A percentile compares a stretch with the other conserved stretches of the same genome.
Conservation (phyloP, 2,888 invertebrate genomes). For the Drosophila subquinaria region DNA sequence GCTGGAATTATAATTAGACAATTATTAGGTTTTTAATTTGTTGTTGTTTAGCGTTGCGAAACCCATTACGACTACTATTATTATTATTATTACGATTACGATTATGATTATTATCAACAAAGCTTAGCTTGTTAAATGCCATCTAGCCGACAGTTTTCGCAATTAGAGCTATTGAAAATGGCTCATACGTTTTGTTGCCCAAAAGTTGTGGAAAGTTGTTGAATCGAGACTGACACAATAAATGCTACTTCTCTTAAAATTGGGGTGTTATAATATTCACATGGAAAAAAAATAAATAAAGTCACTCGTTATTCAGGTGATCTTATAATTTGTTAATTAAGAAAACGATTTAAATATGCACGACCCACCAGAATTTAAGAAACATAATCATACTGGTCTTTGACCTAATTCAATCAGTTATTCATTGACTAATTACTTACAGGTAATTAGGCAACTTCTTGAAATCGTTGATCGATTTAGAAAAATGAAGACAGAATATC, state of each 20-base stretch:
- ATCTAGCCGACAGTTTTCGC: conserved; percentile 24
- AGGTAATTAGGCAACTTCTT: neutral
- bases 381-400: neutral
- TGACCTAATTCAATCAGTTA: neutral
- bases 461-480: neutral
- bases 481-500: neutral
- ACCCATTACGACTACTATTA: conserved; percentile 25
- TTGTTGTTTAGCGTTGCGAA: conserved; percentile 13
- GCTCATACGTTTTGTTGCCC: conserved; percentile 37
- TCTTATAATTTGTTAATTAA: neutral
- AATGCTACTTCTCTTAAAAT: conserved; percentile 2
- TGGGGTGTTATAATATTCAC: neutral
- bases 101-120: conserved; percentile 24
- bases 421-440: neutral
- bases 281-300: neutral
- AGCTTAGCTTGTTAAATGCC: conserved; percentile 15
- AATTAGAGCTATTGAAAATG: conserved; percentile 44
- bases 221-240: conserved; percentile 8
- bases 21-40: conserved; percentile 69
- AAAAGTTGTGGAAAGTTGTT: neutral
- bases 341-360: neutral
- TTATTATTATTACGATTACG: conserved; percentile 12
- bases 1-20: conserved; percentile 76
- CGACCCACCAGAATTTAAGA: neutral
- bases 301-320: neutral